These are phyloP conservation scores for Rhagoletis pomonella DNA, from an alignment of 1,140 invertebrate genomes.

Conservation along the genomic window DNA sequence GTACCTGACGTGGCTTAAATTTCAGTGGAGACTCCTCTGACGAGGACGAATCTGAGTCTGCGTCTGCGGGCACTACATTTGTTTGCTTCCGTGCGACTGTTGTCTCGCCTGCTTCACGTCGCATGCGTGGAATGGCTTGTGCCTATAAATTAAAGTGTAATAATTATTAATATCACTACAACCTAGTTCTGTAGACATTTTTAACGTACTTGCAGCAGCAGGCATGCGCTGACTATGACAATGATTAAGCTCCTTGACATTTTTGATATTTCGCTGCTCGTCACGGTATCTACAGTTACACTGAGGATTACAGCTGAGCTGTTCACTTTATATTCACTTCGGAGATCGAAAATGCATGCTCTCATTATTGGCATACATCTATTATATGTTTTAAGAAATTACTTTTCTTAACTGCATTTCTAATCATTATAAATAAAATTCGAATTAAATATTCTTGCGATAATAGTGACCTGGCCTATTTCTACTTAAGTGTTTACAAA, in stretches of 20 bases:
- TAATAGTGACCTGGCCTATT: background rate
- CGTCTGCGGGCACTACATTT: background rate
- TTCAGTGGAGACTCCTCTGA: background rate
- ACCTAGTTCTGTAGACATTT: background rate
- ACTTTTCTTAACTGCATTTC: background rate
- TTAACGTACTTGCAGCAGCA: constrained; percentile 12
- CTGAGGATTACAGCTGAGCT: background rate
- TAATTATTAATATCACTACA: background rate
- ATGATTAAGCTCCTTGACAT: constrained; percentile 2
- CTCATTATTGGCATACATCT: background rate
- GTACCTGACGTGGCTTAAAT: background rate
- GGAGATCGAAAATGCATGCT: background rate
- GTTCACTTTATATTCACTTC: constrained; percentile 22
- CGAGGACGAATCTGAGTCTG: background rate
- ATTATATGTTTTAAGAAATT: background rate
- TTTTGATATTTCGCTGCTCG: background rate
- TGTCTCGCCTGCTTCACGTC: background rate
- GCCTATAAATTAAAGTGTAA: background rate
- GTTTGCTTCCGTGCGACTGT: background rate
- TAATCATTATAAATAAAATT: constrained; percentile 7
- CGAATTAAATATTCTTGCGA: constrained; percentile 25
- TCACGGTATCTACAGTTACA: background rate
- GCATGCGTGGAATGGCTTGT: constrained; percentile 33
- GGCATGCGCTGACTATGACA: background rate
- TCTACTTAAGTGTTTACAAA: background rate